Conservation (phyloP, 2,797 vertebrate species). For the Sphenopsis melanotis region DNA sequence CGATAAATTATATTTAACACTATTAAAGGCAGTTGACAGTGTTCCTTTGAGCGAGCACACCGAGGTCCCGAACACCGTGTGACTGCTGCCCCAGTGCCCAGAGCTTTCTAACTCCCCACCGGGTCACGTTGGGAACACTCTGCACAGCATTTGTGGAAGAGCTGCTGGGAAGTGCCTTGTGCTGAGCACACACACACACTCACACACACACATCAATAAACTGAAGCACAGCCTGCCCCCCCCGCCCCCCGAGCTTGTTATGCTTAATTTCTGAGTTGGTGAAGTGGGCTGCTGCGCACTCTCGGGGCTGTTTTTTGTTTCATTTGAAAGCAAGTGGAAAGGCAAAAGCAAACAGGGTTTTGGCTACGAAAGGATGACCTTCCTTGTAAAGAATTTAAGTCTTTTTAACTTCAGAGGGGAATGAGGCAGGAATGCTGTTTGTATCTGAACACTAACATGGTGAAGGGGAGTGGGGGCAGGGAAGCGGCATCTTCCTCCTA, state of each 20-base stretch:
- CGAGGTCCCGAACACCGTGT: conserved; percentile 41
- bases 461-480: conserved; percentile 32
- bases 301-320: conserved; percentile 41
- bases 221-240: background rate
- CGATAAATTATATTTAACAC: conserved; percentile 60
- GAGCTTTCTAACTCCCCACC: background rate
- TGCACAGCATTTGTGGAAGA: conserved; percentile 35
- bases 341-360: conserved; percentile 77
- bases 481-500: conserved; percentile 6
- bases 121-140: conserved; percentile 40
- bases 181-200: background rate
- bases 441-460: conserved; percentile 65
- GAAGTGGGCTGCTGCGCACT: conserved; percentile 55
- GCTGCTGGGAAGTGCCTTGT: conserved; percentile 45
- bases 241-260: conserved; percentile 28
- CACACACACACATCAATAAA: conserved; percentile 16
- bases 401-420: conserved; percentile 73
- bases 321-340: conserved; percentile 72
- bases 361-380: conserved; percentile 79
- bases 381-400: conserved; percentile 78
- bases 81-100: background rate
- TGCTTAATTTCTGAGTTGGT: conserved; percentile 63
- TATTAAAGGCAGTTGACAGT: conserved; percentile 59
- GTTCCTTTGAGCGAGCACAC: conserved; percentile 65
- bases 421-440: conserved; percentile 69